Conservation (phyloP, 2,797 vertebrate genomes). For the Arnoldichthys spilopterus region DNA sequence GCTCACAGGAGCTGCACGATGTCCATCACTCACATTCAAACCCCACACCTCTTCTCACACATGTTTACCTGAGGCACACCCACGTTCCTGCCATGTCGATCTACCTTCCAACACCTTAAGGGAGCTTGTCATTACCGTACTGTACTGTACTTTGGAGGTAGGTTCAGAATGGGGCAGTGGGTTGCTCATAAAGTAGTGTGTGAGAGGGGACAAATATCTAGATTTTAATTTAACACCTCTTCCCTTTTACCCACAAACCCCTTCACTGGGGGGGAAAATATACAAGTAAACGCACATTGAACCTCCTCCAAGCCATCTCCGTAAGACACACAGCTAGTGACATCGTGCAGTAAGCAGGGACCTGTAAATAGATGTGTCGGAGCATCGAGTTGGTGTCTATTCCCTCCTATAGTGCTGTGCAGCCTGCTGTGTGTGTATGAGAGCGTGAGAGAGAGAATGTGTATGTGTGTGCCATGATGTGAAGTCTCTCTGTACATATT, state of each 20-base stretch:
- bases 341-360: conserved; percentile 76
- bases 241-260: conserved; percentile 16
- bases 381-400: conserved; percentile 73
- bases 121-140: conserved; percentile 14
- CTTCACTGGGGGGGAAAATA: conserved; percentile 20
- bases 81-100: conserved; percentile 12
- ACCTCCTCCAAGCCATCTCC: conserved; percentile 58
- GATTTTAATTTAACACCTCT: conserved; percentile 35
- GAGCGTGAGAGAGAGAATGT: conserved; percentile 41
- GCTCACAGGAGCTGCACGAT: conserved; percentile 65
- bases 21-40: conserved; percentile 65
- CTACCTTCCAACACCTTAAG: conserved; percentile 24
- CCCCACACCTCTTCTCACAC: conserved; percentile 25
- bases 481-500: conserved; percentile 88
- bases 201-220: conserved; percentile 13
- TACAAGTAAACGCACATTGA: conserved; percentile 22
- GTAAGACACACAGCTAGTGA: conserved; percentile 70
- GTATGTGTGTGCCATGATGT: conserved; percentile 75
- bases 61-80: conserved; percentile 22
- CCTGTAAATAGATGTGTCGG: conserved; percentile 80
- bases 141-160: conserved; percentile 36
- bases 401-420: conserved; percentile 81
- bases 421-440: conserved; percentile 78
- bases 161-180: conserved; percentile 32
- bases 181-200: conserved; percentile 11